Conservation (phyloP, 2,888 invertebrate species). For the Macrosiphum euphorbiae region DNA sequence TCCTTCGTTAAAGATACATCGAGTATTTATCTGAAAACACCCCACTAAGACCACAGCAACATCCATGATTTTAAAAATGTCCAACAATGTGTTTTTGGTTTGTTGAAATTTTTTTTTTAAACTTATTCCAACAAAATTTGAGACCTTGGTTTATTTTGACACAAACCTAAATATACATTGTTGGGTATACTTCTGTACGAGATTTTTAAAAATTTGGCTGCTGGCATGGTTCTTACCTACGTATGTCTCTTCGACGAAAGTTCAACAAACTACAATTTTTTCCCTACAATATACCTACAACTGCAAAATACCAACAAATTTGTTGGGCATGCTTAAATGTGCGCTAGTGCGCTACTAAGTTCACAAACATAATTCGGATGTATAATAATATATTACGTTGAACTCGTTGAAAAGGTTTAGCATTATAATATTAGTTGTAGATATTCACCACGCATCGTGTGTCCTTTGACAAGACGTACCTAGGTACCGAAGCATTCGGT, state of each 20-base stretch:
- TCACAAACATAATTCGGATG: neutral
- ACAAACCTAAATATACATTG: neutral
- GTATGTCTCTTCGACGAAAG: neutral
- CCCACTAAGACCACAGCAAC: neutral
- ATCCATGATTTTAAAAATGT: neutral
- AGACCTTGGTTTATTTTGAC: neutral
- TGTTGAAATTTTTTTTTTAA: neutral
- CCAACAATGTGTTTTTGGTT: too few species aligned
- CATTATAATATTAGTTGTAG: neutral
- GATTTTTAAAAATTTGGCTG: neutral
- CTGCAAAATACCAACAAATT: neutral
- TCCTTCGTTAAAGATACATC: neutral
- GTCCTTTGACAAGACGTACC: neutral
- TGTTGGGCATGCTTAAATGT: neutral
- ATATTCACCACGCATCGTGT: neutral
- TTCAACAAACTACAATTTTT: neutral
- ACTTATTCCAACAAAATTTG: neutral
- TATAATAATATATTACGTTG: neutral
- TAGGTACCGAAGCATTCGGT: neutral
- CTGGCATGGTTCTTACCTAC: neutral
- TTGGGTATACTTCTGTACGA: neutral
- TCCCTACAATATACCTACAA: too few species aligned
- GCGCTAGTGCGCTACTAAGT: neutral
- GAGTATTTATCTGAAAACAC: neutral
- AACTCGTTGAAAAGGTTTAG: too few species aligned